Conservation (phyloP, 2,888 invertebrate species). For the Drosophila infuscata region DNA sequence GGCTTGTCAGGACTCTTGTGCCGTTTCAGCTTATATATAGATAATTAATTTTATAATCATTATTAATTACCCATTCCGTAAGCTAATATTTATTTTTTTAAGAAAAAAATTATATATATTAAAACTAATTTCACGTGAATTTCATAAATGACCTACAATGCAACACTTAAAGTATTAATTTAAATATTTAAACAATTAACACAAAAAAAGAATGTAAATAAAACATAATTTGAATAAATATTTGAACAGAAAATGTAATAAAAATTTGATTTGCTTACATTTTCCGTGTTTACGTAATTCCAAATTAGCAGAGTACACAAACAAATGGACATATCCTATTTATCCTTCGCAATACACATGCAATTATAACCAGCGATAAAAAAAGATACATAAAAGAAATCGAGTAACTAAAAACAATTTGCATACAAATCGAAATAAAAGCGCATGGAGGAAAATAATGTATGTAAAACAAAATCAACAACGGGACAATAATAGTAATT, state of each 20-base stretch:
- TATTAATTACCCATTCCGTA: background rate
- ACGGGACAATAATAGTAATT: constrained; percentile 76
- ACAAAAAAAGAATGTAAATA: background rate
- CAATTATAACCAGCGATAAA: constrained; percentile 13
- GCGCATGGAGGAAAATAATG: constrained; percentile 42
- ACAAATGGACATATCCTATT: background rate
- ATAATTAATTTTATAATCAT: background rate
- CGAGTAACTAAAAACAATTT: constrained; percentile 59
- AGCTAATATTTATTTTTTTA: background rate
- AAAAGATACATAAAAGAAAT: constrained; percentile 25
- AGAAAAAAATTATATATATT: no score
- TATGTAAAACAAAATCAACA: constrained; percentile 79
- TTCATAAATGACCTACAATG: background rate
- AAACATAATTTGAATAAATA: background rate
- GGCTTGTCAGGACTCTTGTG: background rate
- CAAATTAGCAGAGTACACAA: constrained; percentile 6
- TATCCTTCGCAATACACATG: background rate
- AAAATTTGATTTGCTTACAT: background rate
- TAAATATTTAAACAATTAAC: background rate
- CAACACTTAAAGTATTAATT: background rate
- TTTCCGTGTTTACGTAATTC: constrained; percentile 16
- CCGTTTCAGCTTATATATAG: background rate
- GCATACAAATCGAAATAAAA: constrained; percentile 68
- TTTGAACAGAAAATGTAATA: background rate
- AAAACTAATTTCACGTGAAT: background rate